A percentile compares a stretch with the other conserved stretches of the same genome.
These are phyloP conservation scores for Amyelois transitella DNA, from an alignment of 1,140 invertebrate species.

Conservation along the genomic window DNA sequence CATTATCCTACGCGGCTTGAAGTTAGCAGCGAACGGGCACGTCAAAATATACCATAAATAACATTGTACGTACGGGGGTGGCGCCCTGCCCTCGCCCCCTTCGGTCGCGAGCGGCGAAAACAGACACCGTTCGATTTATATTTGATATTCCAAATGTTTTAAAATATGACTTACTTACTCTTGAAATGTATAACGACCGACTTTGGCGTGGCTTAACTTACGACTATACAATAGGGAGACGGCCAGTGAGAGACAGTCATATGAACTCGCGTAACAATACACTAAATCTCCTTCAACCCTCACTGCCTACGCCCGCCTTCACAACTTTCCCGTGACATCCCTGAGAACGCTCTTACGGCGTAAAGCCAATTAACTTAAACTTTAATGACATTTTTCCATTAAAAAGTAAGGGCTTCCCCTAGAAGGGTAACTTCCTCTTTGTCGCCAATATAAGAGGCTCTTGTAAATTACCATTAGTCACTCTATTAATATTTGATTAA, in stretches of 20 bases:
- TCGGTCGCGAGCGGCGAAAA: constrained; percentile 35
- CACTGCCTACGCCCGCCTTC: constrained; percentile 36
- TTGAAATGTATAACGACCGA: constrained; percentile 45
- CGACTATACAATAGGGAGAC: constrained; percentile 38
- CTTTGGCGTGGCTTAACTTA: constrained; percentile 44
- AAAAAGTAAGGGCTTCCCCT: constrained; percentile 14
- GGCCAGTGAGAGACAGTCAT: constrained; percentile 34
- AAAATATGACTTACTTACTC: constrained; percentile 29
- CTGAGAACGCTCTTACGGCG: constrained; percentile 26
- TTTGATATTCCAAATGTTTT: constrained; percentile 33
- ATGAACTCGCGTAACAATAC: constrained; percentile 57
- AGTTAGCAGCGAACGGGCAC: constrained; percentile 62
- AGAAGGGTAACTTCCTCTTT: not conserved
- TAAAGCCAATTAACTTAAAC: constrained; percentile 47
- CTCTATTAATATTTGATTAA: not conserved
- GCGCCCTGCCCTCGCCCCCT: constrained; percentile 34
- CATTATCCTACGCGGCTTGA: constrained; percentile 62
- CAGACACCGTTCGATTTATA: constrained; percentile 17
- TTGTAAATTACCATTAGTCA: not conserved
- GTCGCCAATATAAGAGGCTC: not conserved
- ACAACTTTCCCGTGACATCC: constrained; percentile 32
- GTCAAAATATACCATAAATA: constrained; percentile 73
- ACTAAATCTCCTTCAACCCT: constrained; percentile 54
- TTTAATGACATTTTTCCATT: constrained; percentile 48
- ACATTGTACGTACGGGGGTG: constrained; percentile 46